These are phyloP conservation scores for Tetragnatha versicolor DNA, from an alignment of 1,140 invertebrate species.

Conservation along the genomic window DNA sequence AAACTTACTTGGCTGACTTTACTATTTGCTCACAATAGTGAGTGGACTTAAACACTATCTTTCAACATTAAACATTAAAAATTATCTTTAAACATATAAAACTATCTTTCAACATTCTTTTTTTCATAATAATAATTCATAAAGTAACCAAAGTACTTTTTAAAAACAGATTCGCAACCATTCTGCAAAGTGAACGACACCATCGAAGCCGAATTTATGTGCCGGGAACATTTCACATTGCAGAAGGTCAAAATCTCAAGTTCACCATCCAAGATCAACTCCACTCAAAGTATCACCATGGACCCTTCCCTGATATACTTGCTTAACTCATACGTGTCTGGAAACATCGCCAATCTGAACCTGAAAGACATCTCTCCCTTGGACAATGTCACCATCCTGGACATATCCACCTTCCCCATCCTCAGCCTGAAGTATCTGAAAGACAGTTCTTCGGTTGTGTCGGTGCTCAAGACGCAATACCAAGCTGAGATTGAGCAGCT, in stretches of 20 bases:
- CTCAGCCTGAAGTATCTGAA: slow-evolving; percentile 16
- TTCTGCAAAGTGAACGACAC: slow-evolving; percentile 7
- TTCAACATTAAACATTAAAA: too few species aligned
- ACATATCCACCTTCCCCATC: slow-evolving; percentile 41
- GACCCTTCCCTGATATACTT: slow-evolving; percentile 35
- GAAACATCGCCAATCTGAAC: slow-evolving; percentile 28
- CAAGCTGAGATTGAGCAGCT: slow-evolving; percentile 39
- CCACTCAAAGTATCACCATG: slow-evolving; percentile 14
- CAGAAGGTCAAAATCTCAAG: slow-evolving; percentile 1
- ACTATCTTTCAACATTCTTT: too few species aligned
- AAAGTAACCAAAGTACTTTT: too few species aligned
- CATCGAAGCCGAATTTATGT: slow-evolving; percentile 27
- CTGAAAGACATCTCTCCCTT: slow-evolving; percentile 18
- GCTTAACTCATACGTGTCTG: slow-evolving; percentile 28
- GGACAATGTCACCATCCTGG: slow-evolving; percentile 25
- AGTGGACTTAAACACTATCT: too few species aligned
- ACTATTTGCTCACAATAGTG: too few species aligned
- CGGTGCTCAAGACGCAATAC: slow-evolving; percentile 18
- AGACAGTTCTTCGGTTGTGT: neutral
- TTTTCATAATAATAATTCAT: too few species aligned
- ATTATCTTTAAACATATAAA: too few species aligned
- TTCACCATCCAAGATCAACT: neutral
- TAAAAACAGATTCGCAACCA: slow-evolving; percentile 13
- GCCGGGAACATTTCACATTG: slow-evolving; percentile 27
- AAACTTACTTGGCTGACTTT: too few species aligned